Evolutionary conservation across 1,140 invertebrate species (phyloP), one percentile per base, ranked within the genome.

Genomic region (Drosophila parvula): DNA sequence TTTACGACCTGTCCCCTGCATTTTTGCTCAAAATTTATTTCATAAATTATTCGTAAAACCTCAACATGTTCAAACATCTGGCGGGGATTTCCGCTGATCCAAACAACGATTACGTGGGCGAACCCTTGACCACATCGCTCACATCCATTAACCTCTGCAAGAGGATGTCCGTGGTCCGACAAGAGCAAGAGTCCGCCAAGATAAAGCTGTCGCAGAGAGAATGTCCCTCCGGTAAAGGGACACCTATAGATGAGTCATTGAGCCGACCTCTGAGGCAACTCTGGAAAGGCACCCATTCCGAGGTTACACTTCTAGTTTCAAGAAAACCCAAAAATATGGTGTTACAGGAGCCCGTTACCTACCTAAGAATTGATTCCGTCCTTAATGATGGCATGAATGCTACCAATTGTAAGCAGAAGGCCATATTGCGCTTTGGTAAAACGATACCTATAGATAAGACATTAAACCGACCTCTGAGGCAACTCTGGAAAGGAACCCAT

Each of bases 51-150:
- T 18, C 36, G 60, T 68, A 3, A 48, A 10, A 1, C 2, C 5
- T 12, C 9, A 65, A 43, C 38, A 69, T 69, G 65, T 30, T 51
- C 4, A 69, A 69, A 22, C 67, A 69, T 67, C 16, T 69, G 40
- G 65, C 65, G 9, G 65, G 65, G 3, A 69, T 69, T 10, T 53
- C 67, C 16, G 61, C 38, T 8, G 67, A 38, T n/a, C 36, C 62
- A 10, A 32, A 40, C n/a, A 69, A 69, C 16, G 27, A 45, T 10
- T 50, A 51, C 12, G 65, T 34, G 5, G 30, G 55, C 12, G 62
- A 47, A n/a, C 65, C 61, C 2, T 10, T 51, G n/a, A 50, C 36
- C 3, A 41, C 44, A 4, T 45, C 65, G 1, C 7, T 36, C 6
- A 28, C 38, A 11, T 14, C 57, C 0, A 22, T 53, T 9, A 22